Conservation (phyloP, 1,140 invertebrate genomes). For the Drosophila lacertosa region DNA sequence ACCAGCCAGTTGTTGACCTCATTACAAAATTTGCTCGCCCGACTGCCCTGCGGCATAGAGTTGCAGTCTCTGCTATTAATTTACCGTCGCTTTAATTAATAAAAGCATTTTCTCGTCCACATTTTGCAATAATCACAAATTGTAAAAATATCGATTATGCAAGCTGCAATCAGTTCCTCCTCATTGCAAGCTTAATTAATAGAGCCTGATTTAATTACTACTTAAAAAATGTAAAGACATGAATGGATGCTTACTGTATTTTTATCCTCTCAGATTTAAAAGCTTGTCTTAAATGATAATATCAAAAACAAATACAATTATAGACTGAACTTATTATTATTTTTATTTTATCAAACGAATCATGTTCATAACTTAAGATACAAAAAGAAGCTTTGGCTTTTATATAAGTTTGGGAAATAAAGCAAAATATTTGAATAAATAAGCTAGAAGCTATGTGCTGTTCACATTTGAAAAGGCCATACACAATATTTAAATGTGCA, state of each 20-base stretch:
- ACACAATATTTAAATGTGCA: background rate
- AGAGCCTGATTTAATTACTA: background rate
- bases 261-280: no score
- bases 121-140: slow-evolving; percentile 47
- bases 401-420: no score
- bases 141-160: slow-evolving; percentile 57
- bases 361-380: no score
- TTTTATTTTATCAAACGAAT: no score
- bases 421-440: background rate
- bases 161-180: background rate
- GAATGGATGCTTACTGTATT: no score
- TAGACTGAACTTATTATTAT: no score
- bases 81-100: slow-evolving; percentile 58
- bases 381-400: no score
- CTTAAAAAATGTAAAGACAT: no score
- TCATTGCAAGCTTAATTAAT: background rate
- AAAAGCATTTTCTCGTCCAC: slow-evolving; percentile 7
- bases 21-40: slow-evolving; percentile 46
- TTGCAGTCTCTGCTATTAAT: slow-evolving; percentile 48
- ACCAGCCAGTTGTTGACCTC: slow-evolving; percentile 58
- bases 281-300: no score
- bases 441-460: no score
- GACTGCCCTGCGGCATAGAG: slow-evolving; percentile 4
- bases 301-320: no score
- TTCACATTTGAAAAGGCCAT: no score